A percentile compares a stretch with the other conserved stretches of the same genome.
phyloP scores from a whole-genome alignment of 2,113 vertebrate species.

The Phrynosoma platyrhinos region DNA sequence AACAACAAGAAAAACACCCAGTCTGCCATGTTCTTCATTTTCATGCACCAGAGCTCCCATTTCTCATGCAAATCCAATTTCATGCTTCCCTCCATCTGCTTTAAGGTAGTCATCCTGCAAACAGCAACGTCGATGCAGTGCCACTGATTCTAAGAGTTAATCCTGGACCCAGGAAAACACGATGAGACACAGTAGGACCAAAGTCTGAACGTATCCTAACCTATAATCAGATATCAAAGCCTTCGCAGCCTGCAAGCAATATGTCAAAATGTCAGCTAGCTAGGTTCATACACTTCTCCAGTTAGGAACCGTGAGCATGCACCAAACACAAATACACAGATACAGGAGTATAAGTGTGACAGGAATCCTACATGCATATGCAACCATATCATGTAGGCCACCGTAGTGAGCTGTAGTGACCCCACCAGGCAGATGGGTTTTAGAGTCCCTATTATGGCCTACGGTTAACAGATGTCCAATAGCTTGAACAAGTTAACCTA shows the following conservation, averaged over 20 bases:
- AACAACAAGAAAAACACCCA: neutral
- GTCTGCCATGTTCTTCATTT: neutral
- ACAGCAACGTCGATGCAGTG: neutral
- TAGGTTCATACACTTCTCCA: neutral
- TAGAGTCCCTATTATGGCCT: no score
- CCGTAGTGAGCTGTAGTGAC: no score
- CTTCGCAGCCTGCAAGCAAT: neutral
- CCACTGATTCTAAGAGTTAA: neutral
- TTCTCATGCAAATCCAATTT: slow-evolving; percentile 17
- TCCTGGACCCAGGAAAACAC: neutral
- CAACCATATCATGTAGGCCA: no score
- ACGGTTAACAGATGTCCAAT: no score
- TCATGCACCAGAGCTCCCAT: neutral
- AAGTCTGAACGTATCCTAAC: neutral
- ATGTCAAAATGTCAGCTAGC: neutral
- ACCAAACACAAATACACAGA: neutral
- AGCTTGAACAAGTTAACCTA: no score
- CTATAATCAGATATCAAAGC: neutral
- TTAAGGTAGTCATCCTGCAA: slow-evolving; percentile 5
- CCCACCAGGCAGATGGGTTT: no score
- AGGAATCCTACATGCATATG: no score
- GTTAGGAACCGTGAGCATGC: neutral
- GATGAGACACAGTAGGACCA: neutral
- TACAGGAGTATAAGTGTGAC: no score
- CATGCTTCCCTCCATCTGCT: neutral